phyloP scores from a whole-genome alignment of 2,888 invertebrate genomes.

The Ditula angustiorana region DNA sequence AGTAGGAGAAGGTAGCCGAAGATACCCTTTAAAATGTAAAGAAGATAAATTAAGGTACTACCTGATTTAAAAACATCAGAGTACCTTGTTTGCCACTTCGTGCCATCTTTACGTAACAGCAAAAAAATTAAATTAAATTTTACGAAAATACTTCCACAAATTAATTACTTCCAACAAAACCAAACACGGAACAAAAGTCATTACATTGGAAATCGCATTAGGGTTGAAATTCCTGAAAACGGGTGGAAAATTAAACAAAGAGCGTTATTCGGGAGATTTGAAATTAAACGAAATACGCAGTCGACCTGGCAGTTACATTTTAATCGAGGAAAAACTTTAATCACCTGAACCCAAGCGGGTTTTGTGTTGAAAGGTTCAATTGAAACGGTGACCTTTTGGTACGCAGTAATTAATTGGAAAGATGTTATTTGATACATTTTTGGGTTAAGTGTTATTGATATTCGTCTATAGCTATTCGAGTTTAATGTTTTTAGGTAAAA shows the following conservation, averaged over 20 bases:
- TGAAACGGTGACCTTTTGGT: conserved; percentile 10
- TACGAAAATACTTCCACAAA: background rate
- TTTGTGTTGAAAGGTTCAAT: conserved; percentile 14
- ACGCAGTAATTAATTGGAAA: background rate
- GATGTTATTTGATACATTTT: background rate
- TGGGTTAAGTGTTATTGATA: background rate
- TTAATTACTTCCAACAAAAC: conserved; percentile 19
- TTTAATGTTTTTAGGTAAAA: too few species aligned
- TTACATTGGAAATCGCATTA: conserved; percentile 8
- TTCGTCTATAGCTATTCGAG: too few species aligned
- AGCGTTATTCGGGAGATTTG: conserved; percentile 60
- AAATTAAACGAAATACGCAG: conserved; percentile 66
- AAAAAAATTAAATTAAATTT: background rate
- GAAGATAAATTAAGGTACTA: too few species aligned
- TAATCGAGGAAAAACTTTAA: conserved; percentile 46
- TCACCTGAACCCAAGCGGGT: conserved; percentile 42
- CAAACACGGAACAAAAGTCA: conserved; percentile 22
- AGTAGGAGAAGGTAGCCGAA: too few species aligned
- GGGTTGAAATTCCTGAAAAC: conserved; percentile 52
- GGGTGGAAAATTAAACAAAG: conserved; percentile 64
- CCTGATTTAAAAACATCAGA: too few species aligned
- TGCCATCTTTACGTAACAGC: background rate
- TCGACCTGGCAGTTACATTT: conserved; percentile 36
- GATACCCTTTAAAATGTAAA: too few species aligned
- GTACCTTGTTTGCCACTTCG: too few species aligned